phyloP scores from a whole-genome alignment of 2,797 vertebrate species.

The Spinus olivaceus region DNA sequence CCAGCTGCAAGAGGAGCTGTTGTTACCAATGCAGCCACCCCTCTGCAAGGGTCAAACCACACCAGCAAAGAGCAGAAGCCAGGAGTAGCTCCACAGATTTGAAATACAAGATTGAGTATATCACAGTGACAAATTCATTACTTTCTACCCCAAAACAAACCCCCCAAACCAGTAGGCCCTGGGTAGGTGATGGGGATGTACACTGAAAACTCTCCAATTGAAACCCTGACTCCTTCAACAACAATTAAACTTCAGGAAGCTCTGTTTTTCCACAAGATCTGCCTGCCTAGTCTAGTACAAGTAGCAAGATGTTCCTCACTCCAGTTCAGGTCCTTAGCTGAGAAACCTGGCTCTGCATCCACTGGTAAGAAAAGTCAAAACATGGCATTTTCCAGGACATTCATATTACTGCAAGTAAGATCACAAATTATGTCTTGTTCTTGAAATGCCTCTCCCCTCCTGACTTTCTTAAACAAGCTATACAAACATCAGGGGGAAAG shows the following conservation, averaged over 20 bases:
- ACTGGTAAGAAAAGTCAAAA: neutral
- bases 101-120: neutral
- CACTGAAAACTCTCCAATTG: neutral
- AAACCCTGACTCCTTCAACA: neutral
- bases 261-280: neutral
- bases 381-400: neutral
- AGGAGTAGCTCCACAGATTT: neutral
- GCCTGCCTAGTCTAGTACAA: neutral
- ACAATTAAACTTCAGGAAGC: neutral
- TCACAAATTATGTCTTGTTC: neutral
- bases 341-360: neutral
- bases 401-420: neutral
- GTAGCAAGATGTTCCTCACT: neutral
- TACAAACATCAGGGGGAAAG: neutral
- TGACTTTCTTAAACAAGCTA: neutral
- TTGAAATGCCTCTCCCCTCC: neutral
- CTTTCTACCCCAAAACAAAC: neutral
- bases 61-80: neutral
- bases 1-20: neutral
- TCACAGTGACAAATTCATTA: neutral
- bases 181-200: rapidly evolving
- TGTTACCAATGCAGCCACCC: neutral
- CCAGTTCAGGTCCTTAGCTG: neutral
- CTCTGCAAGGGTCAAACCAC: neutral
- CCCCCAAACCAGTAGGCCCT: neutral